phyloP scores from a whole-genome alignment of 1,140 invertebrate genomes.

The Nephotettix cincticeps region DNA sequence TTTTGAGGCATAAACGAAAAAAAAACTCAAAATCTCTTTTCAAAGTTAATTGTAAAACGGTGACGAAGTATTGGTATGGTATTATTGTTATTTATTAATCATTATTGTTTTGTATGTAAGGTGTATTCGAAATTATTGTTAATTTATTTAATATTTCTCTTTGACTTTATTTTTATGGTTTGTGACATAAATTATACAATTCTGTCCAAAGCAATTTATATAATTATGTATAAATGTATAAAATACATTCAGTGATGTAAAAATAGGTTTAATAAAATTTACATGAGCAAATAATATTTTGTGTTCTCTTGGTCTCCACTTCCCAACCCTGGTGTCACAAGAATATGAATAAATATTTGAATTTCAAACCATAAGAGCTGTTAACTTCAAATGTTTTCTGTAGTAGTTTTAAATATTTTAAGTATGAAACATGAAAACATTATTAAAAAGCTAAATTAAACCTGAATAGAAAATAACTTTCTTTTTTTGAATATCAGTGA shows the following conservation, averaged over 20 bases:
- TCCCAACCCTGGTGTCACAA: too few species aligned
- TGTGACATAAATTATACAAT: constrained; percentile 25
- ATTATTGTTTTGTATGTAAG: constrained; percentile 9
- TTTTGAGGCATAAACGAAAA: too few species aligned
- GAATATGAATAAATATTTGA: too few species aligned
- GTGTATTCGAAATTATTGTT: constrained; percentile 18
- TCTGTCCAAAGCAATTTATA: constrained; percentile 23
- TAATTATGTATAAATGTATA: constrained; percentile 27
- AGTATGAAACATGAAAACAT: too few species aligned
- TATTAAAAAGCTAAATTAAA: too few species aligned
- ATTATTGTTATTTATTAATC: not conserved
- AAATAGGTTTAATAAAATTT: constrained; percentile 26
- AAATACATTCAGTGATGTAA: constrained; percentile 26
- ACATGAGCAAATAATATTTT: constrained; percentile 23
- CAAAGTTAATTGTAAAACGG: not conserved
- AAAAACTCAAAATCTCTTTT: not conserved
- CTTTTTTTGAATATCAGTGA: too few species aligned
- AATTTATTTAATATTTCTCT: constrained; percentile 19
- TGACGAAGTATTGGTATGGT: constrained; percentile 7
- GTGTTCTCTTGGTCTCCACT: too few species aligned
- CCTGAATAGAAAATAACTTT: too few species aligned
- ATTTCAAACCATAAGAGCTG: too few species aligned
- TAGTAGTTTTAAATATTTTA: too few species aligned
- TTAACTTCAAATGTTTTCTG: too few species aligned
- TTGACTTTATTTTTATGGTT: constrained; percentile 21